These are phyloP conservation scores for Quadroppia sp. DNA, from an alignment of 2,888 invertebrate species.

Conservation along the genomic window DNA sequence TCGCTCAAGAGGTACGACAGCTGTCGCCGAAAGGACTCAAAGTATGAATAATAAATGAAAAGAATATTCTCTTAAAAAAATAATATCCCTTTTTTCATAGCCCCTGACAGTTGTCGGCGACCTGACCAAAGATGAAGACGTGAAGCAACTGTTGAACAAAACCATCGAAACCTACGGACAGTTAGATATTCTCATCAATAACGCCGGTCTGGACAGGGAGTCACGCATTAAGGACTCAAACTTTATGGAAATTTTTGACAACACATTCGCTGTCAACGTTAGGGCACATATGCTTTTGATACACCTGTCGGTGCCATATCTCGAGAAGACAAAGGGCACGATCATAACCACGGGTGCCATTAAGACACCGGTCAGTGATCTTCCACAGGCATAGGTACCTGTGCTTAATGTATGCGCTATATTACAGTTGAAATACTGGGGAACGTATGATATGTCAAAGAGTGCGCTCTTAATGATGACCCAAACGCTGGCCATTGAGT, in stretches of 20 bases:
- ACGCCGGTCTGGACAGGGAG: slow-evolving; percentile 27
- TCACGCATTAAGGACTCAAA: slow-evolving; percentile 18
- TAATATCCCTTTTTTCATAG: neutral
- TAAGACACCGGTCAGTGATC: no score
- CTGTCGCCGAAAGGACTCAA: slow-evolving; percentile 30
- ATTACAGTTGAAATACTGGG: neutral
- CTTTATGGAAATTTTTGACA: slow-evolving; percentile 14
- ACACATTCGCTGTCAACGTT: slow-evolving; percentile 10
- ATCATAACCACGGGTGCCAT: slow-evolving; percentile 38
- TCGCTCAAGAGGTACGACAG: slow-evolving; percentile 6
- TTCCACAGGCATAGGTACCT: neutral
- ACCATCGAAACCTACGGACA: slow-evolving; percentile 18
- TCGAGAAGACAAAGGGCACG: slow-evolving; percentile 36
- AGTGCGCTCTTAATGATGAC: neutral
- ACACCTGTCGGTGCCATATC: slow-evolving; percentile 23
- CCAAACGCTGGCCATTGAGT: neutral
- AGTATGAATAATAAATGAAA: neutral
- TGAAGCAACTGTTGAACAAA: slow-evolving; percentile 28
- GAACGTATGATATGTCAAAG: neutral
- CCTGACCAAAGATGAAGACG: slow-evolving; percentile 31
- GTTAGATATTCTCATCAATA: slow-evolving; percentile 40
- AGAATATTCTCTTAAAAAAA: neutral
- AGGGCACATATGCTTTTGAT: slow-evolving; percentile 10
- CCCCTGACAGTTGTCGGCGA: slow-evolving; percentile 36
- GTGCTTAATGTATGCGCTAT: neutral